Evolutionary conservation across 2,888 invertebrate genomes (phyloP), one percentile per base, ranked within the genome.

Genomic region (Yponomeuta cagnagella): DNA sequence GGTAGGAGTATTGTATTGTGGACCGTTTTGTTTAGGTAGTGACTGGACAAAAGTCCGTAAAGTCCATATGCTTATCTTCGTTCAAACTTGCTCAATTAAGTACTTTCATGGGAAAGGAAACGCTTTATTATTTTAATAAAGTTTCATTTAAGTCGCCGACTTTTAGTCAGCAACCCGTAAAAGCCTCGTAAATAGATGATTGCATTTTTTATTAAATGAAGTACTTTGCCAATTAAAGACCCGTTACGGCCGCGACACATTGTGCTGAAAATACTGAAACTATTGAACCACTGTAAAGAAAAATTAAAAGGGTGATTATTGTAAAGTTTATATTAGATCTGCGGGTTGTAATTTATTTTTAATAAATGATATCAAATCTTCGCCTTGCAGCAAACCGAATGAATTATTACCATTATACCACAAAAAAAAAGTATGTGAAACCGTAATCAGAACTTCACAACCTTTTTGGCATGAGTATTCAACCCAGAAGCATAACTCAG

Each of bases 91-190:
- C 15, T 15, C 12, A 15, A 15, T 58, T 9, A 15, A 15, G 52
- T 10, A 31, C 10, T 31, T 31, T 33, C 65, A 65, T 65, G 65
- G 33, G 65, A 65, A 65, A 30, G 65, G 33, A 65, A 65, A 65
- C 65, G 65, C 33, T 65, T 65, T 65, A 65, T 65, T 10, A 30
- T 12, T 31, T 33, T 64, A 64, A 64, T 31, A 5, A 23, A 3
- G 12, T 65, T 65, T 65, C 12, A 15, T 15, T 2, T 4, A 52
- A 52, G 12, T 52, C 10, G 52, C 52, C 5, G 52, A 37, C 52
- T 10, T 23, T 23, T 23, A 23, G 10, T 6, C 2, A 4, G 10
- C 52, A 52, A 12, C 52, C 12, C 52, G 10, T 8, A 52, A 52
- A 52, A 52, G 52, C 10, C 52, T 4, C 10, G 12, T 58, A 58